Evolutionary conservation across 2,113 vertebrate genomes (phyloP).

Genomic region (Fukomys damarensis): DNA sequence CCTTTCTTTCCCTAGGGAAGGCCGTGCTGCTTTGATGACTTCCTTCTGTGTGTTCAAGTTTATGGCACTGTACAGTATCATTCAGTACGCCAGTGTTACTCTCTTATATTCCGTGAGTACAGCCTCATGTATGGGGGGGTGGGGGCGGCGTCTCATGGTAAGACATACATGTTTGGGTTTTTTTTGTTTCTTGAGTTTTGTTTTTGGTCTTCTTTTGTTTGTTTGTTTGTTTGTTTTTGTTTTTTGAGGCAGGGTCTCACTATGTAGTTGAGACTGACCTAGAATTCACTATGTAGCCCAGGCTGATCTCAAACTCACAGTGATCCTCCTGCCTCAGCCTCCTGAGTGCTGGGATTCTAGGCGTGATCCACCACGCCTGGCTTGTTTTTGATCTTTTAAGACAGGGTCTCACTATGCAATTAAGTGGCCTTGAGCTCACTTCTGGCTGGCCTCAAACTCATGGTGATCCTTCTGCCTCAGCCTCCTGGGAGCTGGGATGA

Average conservation of each 20-base stretch:
- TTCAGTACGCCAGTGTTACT: slow-evolving; percentile 98
- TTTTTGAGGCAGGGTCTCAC: too few relatives aligned
- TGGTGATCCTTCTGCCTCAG: background rate
- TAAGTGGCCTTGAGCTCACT: too few relatives aligned
- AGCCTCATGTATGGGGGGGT: background rate
- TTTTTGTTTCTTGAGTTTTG: too few relatives aligned
- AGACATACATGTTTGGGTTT: background rate
- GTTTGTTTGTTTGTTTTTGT: too few relatives aligned
- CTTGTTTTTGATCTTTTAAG: too few relatives aligned
- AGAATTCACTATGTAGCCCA: background rate
- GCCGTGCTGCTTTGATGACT: slow-evolving; percentile 97
- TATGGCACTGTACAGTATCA: slow-evolving; percentile 99
- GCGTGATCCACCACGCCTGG: background rate
- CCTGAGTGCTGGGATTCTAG: background rate
- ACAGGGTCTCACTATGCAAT: too few relatives aligned
- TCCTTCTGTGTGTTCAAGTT: slow-evolving; percentile 99
- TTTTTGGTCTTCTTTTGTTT: too few relatives aligned
- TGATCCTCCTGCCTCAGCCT: background rate
- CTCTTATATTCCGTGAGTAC: slow-evolving; percentile 96
- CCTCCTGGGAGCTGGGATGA: background rate
- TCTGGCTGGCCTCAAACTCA: background rate
- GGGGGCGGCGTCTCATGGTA: background rate
- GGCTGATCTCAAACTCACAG: background rate
- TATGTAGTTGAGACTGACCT: background rate
- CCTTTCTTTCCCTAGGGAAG: slow-evolving; percentile 91